Evolutionary conservation across 2,888 invertebrate genomes (phyloP).

Genomic region (Zelleria hepariella): DNA sequence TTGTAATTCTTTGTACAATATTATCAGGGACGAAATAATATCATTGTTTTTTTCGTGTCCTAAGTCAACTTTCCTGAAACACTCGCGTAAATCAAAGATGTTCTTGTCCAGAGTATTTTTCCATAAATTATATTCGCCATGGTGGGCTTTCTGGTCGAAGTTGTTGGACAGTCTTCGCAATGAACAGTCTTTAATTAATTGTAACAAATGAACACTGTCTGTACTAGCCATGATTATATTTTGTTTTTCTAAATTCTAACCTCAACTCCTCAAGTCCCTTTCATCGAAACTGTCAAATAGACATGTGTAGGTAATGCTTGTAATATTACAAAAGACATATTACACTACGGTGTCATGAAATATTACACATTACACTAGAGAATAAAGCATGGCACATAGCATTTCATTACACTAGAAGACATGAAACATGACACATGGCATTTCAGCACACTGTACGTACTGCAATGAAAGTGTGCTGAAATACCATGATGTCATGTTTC

Average conservation of each 20-base stretch:
- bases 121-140: conserved; percentile 36
- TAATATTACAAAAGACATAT: too few relatives aligned
- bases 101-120: conserved; percentile 27
- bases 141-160: conserved; percentile 33
- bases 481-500: too few relatives aligned
- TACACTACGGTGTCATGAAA: too few relatives aligned
- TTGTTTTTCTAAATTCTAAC: background rate
- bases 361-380: too few relatives aligned
- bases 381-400: too few relatives aligned
- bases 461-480: too few relatives aligned
- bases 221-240: background rate
- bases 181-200: conserved; percentile 22
- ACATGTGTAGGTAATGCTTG: too few relatives aligned
- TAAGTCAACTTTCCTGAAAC: conserved; percentile 29
- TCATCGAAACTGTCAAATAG: too few relatives aligned
- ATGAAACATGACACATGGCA: too few relatives aligned
- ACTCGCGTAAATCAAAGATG: conserved; percentile 27
- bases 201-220: background rate
- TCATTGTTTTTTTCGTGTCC: conserved; percentile 17
- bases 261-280: too few relatives aligned
- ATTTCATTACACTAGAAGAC: too few relatives aligned
- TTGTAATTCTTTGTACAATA: conserved; percentile 38
- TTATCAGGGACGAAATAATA: conserved; percentile 32
- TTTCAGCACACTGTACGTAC: too few relatives aligned
- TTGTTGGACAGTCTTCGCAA: conserved; percentile 39